Evolutionary conservation across 2,888 invertebrate genomes (phyloP).

Genomic region (Helobdella robusta): DNA sequence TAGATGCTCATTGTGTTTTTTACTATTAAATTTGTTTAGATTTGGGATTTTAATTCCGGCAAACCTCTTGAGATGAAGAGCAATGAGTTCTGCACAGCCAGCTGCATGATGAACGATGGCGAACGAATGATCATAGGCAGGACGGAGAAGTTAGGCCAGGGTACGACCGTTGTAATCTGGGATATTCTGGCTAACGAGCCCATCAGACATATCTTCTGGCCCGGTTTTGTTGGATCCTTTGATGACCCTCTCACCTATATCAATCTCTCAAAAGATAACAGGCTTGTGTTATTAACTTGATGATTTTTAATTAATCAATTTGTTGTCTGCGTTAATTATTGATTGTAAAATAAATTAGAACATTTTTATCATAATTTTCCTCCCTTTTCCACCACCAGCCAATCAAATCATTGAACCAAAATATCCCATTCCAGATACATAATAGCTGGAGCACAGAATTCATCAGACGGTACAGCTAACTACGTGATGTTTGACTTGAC

Average conservation of each 20-base stretch:
- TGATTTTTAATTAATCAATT: neutral
- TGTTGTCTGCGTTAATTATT: neutral
- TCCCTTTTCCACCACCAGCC: neutral
- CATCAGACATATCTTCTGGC: slow-evolving; percentile 40
- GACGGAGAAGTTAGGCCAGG: slow-evolving; percentile 46
- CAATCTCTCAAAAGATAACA: slow-evolving; percentile 24
- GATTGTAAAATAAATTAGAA: neutral
- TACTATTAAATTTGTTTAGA: slow-evolving; percentile 32
- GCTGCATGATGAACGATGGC: slow-evolving; percentile 46
- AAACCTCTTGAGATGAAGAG: slow-evolving; percentile 45
- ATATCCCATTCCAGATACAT: slow-evolving; percentile 41
- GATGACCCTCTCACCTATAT: slow-evolving; percentile 22
- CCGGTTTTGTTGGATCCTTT: slow-evolving; percentile 39
- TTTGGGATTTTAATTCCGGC: slow-evolving; percentile 49
- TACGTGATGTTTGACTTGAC: slow-evolving; percentile 48
- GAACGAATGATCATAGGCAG: slow-evolving; percentile 46
- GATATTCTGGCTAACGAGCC: slow-evolving; percentile 47
- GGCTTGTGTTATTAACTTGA: neutral
- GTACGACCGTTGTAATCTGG: slow-evolving; percentile 47
- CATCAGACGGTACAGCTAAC: slow-evolving; percentile 46
- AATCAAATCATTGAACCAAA: too few species aligned
- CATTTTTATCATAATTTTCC: neutral
- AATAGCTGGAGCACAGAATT: slow-evolving; percentile 48
- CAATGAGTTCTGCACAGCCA: slow-evolving; percentile 46
- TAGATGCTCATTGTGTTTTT: too few species aligned